These are phyloP conservation scores for Parnassius apollo DNA, from an alignment of 2,888 invertebrate genomes.

Conservation along the genomic window DNA sequence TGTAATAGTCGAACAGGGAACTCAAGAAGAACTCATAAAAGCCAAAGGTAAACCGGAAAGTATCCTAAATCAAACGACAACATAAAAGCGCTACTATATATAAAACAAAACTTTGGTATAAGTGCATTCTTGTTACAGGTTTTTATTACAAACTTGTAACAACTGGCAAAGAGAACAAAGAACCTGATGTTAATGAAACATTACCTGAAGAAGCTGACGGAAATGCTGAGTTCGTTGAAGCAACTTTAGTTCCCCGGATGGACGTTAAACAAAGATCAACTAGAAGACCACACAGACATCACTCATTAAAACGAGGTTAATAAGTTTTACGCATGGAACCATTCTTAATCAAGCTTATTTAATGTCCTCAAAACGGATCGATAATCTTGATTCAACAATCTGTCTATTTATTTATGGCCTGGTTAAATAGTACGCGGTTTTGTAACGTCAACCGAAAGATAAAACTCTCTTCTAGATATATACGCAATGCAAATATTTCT, in stretches of 20 bases:
- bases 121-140: constrained; percentile 38
- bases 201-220: constrained; percentile 56
- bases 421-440: no score
- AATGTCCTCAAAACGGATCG: no score
- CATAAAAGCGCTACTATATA: no score
- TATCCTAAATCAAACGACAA: no score
- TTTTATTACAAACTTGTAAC: constrained; percentile 83
- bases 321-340: no score
- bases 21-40: constrained; percentile 86
- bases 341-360: no score
- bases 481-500: no score
- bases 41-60: constrained; percentile 67
- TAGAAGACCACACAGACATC: constrained; percentile 55
- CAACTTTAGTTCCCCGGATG: constrained; percentile 42
- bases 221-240: constrained; percentile 40
- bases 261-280: constrained; percentile 64
- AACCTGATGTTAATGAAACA: constrained; percentile 60
- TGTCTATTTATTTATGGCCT: no score
- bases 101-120: no score
- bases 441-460: no score
- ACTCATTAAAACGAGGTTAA: constrained; percentile 65
- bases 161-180: constrained; percentile 77
- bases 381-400: no score
- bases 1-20: constrained; percentile 86
- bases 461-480: no score